phyloP scores from a whole-genome alignment of 2,888 invertebrate species.

The Cetonia aurata region DNA sequence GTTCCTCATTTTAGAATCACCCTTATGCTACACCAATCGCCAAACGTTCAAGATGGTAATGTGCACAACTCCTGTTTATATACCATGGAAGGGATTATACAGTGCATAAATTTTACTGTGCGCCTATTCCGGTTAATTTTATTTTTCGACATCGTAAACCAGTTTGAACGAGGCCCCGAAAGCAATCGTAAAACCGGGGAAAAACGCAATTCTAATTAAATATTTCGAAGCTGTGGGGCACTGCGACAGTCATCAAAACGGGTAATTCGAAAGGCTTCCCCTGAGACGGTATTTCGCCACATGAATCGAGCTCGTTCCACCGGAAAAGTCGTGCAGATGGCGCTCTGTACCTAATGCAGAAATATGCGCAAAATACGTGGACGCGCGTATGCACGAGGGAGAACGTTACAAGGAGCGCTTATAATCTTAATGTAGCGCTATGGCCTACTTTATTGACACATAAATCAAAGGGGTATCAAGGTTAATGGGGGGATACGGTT shows the following conservation, averaged over 20 bases:
- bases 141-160: conserved; percentile 21
- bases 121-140: conserved; percentile 16
- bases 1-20: no score
- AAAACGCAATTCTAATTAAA: conserved; percentile 22
- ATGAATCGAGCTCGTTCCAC: conserved; percentile 15
- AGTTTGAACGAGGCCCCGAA: conserved; percentile 1
- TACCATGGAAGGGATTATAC: neutral
- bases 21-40: no score
- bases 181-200: conserved; percentile 16
- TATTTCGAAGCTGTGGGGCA: conserved; percentile 17
- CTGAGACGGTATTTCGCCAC: conserved; percentile 1
- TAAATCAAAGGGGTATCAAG: neutral
- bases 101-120: conserved; percentile 10
- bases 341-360: conserved; percentile 3
- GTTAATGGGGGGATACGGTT: neutral
- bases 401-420: conserved; percentile 2
- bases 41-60: no score
- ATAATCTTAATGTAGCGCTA: conserved; percentile 13
- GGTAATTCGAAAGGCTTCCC: neutral
- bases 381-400: neutral
- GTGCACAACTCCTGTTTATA: no score
- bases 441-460: conserved; percentile 12
- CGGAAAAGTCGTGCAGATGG: conserved; percentile 8
- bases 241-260: conserved; percentile 23
- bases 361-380: neutral